Base-by-base conservation (phyloP, 2,113 vertebrate genomes). In the Opisthocomus hoazin region DNA sequence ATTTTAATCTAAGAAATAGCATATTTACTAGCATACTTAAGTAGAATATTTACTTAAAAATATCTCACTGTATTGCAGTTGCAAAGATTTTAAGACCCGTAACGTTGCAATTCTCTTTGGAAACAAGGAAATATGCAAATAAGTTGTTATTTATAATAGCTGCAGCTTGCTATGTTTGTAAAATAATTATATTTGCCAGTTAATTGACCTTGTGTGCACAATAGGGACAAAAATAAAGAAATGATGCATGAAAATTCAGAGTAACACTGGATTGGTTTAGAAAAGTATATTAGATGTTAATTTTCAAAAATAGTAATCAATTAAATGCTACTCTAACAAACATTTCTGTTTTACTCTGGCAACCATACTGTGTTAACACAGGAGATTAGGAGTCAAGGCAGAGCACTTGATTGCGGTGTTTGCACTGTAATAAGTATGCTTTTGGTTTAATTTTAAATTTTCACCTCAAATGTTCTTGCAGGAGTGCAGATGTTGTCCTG, bases 111-210 rank as follows among this genome's bases (percentile, higher is more conserved):
- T 88, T 91, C 74, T 63, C 71, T 93, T 94, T 80, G 84, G 51
- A 90, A 95, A 94, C n/a, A 78, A 90, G 90, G 79, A 92, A 94
- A 96, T 94, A 96, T 96, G 91, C 91, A 96, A 96, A 95, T 95
- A 74, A 81, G 89, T 93, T 96, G 89, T 96, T 97, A 91, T 93
- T 97, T 96, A 93, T 96, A 95, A 93, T 92, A 78, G 66, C 81
- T 95, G 43, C 93, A 88, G 81, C 91, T 96, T 87, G 84, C 91
- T 87, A 53, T 89, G 89, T 97, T 96, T 90, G 77, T 96, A 93
- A 96, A 97, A 96, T 93, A 93, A 96, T 97, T 96, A 45, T 94
- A 91, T 96, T 96, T 97, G 82, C 89, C 92, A 87, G 90, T 84
- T 97, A 95, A 97, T 93, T 96, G 96, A 97, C 96, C 94, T 97